Evolutionary conservation across 2,113 vertebrate species (phyloP).

Genomic region (Cathartes aura): DNA sequence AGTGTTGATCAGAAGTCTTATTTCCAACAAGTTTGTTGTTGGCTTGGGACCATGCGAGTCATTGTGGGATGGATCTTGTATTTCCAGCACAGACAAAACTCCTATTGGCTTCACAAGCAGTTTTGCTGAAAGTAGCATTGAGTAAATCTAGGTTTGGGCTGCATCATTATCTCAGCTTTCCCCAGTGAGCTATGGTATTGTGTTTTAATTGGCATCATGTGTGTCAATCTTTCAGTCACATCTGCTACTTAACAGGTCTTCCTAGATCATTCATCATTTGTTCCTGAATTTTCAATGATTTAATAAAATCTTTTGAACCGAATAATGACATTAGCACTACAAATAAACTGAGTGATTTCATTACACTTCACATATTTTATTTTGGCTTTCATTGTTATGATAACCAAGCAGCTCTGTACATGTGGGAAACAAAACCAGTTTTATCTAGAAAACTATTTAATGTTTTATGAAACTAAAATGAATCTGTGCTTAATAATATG

Average conservation of each 20-base stretch:
- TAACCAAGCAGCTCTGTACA: not conserved
- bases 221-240: not conserved
- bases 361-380: conserved; percentile 25
- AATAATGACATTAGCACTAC: not conserved
- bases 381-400: conserved; percentile 17
- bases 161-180: not conserved
- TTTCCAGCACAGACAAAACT: not conserved
- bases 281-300: conserved; percentile 1
- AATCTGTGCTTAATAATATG: not conserved
- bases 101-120: not conserved
- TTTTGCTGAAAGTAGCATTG: not conserved
- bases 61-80: not conserved
- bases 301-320: not conserved
- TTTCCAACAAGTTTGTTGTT: not conserved
- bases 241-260: not conserved
- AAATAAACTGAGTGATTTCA: not conserved
- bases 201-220: not conserved
- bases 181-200: not conserved
- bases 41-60: not conserved
- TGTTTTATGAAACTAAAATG: conserved; percentile 43
- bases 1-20: not conserved
- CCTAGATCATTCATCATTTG: not conserved
- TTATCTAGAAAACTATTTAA: conserved; percentile 20
- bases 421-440: conserved; percentile 9
- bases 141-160: not conserved